Evolutionary conservation across 2,797 vertebrate genomes (phyloP).

Genomic region (Melanotaenia parkinsoni): DNA sequence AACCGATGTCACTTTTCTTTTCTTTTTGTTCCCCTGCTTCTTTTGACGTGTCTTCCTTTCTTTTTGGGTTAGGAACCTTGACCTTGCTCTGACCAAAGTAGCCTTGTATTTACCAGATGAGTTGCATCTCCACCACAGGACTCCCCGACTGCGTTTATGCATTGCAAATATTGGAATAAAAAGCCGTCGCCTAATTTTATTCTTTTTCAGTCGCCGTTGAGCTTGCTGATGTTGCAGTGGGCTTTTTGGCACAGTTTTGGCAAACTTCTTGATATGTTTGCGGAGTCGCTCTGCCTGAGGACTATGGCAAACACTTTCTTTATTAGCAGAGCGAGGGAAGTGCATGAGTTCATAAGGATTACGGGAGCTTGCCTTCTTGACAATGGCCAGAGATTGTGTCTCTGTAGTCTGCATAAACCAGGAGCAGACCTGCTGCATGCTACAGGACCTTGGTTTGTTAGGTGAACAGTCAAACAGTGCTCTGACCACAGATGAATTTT

Average conservation of each 20-base stretch:
- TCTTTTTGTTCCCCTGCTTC: slow-evolving; percentile 36
- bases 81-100: slow-evolving; percentile 71
- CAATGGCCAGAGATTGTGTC: slow-evolving; percentile 93
- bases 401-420: slow-evolving; percentile 99
- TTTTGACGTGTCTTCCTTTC: slow-evolving; percentile 60
- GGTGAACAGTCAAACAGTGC: slow-evolving; percentile 89
- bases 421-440: slow-evolving; percentile 90
- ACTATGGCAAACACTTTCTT: slow-evolving; percentile 83
- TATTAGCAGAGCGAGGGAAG: slow-evolving; percentile 84
- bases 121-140: slow-evolving; percentile 38
- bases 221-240: slow-evolving; percentile 85
- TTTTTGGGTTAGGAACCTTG: slow-evolving; percentile 70
- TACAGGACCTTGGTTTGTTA: slow-evolving; percentile 83
- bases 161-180: slow-evolving; percentile 42
- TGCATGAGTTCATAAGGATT: slow-evolving; percentile 90
- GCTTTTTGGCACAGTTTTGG: slow-evolving; percentile 91
- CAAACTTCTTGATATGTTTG: slow-evolving; percentile 97
- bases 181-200: slow-evolving; percentile 65
- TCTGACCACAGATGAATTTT: slow-evolving; percentile 86
- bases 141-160: slow-evolving; percentile 13
- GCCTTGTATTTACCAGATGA: slow-evolving; percentile 59
- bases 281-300: slow-evolving; percentile 88
- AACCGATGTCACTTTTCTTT: slow-evolving; percentile 5
- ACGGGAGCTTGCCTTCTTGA: slow-evolving; percentile 91
- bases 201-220: slow-evolving; percentile 80